These are phyloP conservation scores for Pantala flavescens DNA, from an alignment of 1,140 invertebrate species.

Conservation along the genomic window DNA sequence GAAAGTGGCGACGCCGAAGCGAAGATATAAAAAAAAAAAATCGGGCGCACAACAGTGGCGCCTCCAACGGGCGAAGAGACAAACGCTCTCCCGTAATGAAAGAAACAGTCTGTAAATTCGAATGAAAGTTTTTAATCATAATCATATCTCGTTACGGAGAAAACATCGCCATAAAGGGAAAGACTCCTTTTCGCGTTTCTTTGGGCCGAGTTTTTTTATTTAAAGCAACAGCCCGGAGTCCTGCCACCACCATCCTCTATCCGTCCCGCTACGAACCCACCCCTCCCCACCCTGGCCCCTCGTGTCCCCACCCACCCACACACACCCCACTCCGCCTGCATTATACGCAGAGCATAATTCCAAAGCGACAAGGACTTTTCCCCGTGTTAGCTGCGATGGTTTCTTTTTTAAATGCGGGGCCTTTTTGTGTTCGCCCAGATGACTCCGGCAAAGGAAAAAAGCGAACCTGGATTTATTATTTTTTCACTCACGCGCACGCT, in stretches of 20 bases:
- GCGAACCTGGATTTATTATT: not conserved
- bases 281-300: not conserved
- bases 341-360: slow-evolving; percentile 1
- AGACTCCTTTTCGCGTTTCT: too few relatives aligned
- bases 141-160: too few relatives aligned
- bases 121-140: too few relatives aligned
- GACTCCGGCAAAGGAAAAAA: not conserved
- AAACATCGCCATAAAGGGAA: too few relatives aligned
- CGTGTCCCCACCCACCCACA: not conserved
- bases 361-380: slow-evolving; percentile 5
- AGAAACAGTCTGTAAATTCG: too few relatives aligned
- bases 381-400: not conserved
- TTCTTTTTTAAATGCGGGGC: not conserved
- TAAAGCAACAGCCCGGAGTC: too few relatives aligned
- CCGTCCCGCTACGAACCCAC: not conserved
- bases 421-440: not conserved
- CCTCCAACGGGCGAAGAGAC: too few relatives aligned
- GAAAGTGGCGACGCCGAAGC: too few relatives aligned
- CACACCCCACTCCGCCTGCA: not conserved
- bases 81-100: too few relatives aligned
- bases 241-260: not conserved
- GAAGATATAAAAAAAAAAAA: too few relatives aligned
- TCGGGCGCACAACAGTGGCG: too few relatives aligned
- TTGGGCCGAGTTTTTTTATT: too few relatives aligned
- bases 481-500: not conserved